Evolutionary conservation across 2,113 vertebrate species (phyloP), one percentile per base, ranked within the genome.

Genomic region (Brachypodius melanocephalos): DNA sequence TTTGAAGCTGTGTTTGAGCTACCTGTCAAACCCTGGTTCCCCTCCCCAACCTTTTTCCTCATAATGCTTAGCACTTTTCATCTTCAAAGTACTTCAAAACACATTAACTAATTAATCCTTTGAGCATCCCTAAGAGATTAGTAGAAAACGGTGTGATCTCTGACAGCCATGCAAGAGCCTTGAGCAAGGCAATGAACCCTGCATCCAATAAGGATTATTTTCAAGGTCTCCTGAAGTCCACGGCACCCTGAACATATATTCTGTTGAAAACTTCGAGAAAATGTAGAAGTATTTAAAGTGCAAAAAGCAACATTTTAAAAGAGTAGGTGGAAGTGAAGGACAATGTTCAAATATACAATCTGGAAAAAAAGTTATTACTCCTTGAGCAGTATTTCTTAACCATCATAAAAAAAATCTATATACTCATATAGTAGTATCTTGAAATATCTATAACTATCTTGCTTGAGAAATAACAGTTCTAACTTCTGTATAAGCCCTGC

Each of bases 101-200:
- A 83, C 46, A 83, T 95, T 92, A 87, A 48, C 87, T 95, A 96
- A 96, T 96, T 95, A 95, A 96, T 94, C 93, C 87, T 95, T 87
- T 85, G 85, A 95, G 87, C 69, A 66, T 58, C 58, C 89, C 81
- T 93, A 83, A 76, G 69, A 95, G 84, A 92, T 91, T 73, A 95
- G 42, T 46, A 82, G 74, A 85, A 95, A 97, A 85, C 0, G 1
- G 62, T 89, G 73, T 82, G 93, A 92, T 95, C 73, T 88, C 42
- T 89, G 66, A 43, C 61, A 95, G 62, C 25, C 1, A 0, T 58
- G 22, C 2, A 9, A 92, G 31, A 95, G 81, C 91, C 91, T 92
- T 78, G 73, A 95, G 87, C 74, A 92, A 95, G 32, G 71, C 74
- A 91, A 66, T 79, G 95, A 94, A 82, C 65, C 25, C 16, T 91